These are phyloP conservation scores for Hymenopus coronatus DNA, from an alignment of 2,888 invertebrate species.

Conservation along the genomic window DNA sequence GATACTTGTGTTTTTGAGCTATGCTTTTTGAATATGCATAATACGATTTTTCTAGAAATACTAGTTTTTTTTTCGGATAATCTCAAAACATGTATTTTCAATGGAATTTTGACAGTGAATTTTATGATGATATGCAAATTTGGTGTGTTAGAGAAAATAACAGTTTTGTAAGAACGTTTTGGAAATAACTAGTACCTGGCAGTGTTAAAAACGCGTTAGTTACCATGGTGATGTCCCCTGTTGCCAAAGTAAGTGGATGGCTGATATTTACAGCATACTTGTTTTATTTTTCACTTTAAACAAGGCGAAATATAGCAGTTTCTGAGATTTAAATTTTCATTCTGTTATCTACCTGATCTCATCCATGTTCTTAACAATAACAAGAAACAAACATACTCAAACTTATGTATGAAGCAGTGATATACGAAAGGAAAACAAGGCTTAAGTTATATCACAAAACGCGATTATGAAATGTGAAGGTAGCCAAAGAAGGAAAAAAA, in stretches of 20 bases:
- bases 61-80: no score
- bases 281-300: not conserved
- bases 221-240: not conserved
- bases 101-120: no score
- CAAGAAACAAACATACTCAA: not conserved
- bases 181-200: no score
- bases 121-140: no score
- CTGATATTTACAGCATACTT: not conserved
- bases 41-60: no score
- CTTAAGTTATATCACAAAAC: not conserved
- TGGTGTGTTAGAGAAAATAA: no score
- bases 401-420: not conserved
- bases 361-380: not conserved
- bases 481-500: not conserved
- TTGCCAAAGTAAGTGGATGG: no score
- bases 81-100: no score
- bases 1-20: no score
- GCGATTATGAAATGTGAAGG: not conserved
- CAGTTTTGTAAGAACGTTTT: no score
- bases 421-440: not conserved
- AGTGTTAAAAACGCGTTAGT: no score
- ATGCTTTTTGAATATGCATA: no score
- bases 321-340: not conserved
- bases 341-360: not conserved
- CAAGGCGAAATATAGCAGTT: not conserved